A percentile compares a stretch with the other conserved stretches of the same genome.
phyloP scores from a whole-genome alignment of 2,888 invertebrate species.

The Perizoma flavofasciatum region DNA sequence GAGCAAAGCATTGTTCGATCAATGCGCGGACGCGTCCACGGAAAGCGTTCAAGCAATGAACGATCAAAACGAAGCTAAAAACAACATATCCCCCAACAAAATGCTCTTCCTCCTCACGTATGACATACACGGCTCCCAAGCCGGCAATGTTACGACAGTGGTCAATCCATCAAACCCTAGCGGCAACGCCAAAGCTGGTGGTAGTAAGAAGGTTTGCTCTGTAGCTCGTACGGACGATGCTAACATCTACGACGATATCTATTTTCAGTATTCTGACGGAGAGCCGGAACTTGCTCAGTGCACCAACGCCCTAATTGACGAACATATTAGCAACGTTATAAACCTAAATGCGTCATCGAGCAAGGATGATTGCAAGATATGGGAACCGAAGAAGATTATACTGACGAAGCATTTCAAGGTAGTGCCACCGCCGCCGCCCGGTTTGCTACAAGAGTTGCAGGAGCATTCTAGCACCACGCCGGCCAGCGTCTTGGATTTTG shows the following conservation, averaged over 20 bases:
- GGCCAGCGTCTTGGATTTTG: constrained; percentile 70
- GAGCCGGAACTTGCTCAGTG: constrained; percentile 82
- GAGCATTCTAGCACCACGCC: constrained; percentile 56
- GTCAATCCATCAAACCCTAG: constrained; percentile 74
- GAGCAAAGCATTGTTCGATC: constrained; percentile 73
- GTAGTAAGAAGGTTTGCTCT: constrained; percentile 78
- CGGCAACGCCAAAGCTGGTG: constrained; percentile 77
- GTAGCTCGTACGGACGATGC: constrained; percentile 68
- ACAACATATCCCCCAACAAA: constrained; percentile 65
- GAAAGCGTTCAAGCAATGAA: constrained; percentile 89
- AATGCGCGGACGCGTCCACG: constrained; percentile 63
- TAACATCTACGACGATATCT: constrained; percentile 76
- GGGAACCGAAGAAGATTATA: constrained; percentile 74
- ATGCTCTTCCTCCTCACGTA: constrained; percentile 87
- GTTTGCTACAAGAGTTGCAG: constrained; percentile 65
- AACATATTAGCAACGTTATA: constrained; percentile 82
- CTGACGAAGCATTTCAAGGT: constrained; percentile 71
- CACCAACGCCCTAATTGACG: constrained; percentile 70
- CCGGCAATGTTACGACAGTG: constrained; percentile 74
- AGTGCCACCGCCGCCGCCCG: constrained; percentile 66
- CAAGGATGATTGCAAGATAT: constrained; percentile 72
- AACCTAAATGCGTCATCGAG: constrained; percentile 77
- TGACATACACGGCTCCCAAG: constrained; percentile 86
- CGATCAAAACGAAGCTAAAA: constrained; percentile 89
- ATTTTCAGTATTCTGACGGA: constrained; percentile 84